Evolutionary conservation across 2,888 invertebrate species (phyloP), one percentile per base, ranked within the genome.

Genomic region (Euzophera pinguis): DNA sequence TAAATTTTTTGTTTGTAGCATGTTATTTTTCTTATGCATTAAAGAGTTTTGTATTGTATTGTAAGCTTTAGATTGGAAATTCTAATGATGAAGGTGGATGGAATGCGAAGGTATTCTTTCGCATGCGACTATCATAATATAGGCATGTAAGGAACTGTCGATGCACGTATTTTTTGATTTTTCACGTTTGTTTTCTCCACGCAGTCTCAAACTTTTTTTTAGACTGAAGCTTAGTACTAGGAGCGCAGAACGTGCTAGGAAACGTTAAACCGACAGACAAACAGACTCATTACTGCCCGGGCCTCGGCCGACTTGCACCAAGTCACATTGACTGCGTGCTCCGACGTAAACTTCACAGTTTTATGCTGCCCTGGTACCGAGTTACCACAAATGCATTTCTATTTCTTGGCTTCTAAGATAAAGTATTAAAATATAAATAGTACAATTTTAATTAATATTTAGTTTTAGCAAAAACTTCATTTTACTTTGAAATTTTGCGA

Each of bases 261-360:
- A 76, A 76, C 66, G 73, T 67, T 72, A 74, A 76, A 73, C 59
- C 55, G 55, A 62, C 70, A 73, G 75, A 75, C 75, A 78, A 78
- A 78, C 76, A 76, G 71, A 74, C 75, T 78, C 76, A 78, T 78
- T 78, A 77, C 71, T 62, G 65, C 57, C 62, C 59, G 61, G 59
- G 22, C 22, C 22, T 22, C 22, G 32, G 32, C 61, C 57, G 60
- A 61, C 67, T 62, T 64, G 48, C 67, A 62, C 71, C 64, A 64
- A 64, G 71, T 58, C 56, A 43, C 42, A 43, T 43, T 43, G 27
- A 43, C 27, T 43, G 41, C 41, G 41, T 22, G 12, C 42, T 43
- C 12, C 42, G 12, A 27, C n/a, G 27, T 43, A 43, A 43, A 27
- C 27, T 43, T 13, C 13, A 12, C 42, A 27, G 42, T 43, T 43